phyloP scores from a whole-genome alignment of 2,113 vertebrate species.

The Centropus unirufus region DNA sequence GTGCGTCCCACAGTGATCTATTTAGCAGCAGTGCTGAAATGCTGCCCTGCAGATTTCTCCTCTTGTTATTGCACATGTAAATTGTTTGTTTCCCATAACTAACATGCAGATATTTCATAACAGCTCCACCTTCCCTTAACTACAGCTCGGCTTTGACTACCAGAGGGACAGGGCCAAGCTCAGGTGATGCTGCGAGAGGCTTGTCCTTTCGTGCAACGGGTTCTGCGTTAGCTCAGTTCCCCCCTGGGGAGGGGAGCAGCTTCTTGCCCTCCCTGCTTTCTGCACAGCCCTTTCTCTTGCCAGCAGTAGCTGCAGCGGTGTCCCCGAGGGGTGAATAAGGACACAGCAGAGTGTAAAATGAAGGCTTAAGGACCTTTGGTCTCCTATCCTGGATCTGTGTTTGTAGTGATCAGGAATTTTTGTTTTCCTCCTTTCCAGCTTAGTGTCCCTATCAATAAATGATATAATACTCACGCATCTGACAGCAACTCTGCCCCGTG shows the following conservation, averaged over 20 bases:
- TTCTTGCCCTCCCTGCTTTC: neutral
- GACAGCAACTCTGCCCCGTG: neutral
- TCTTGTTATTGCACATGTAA: neutral
- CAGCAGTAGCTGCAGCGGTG: rapidly evolving
- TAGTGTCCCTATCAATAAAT: neutral
- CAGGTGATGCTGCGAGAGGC: rapidly evolving
- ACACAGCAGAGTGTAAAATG: rapidly evolving
- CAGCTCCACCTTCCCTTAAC: neutral
- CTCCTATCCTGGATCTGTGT: neutral
- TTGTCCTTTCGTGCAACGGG: rapidly evolving
- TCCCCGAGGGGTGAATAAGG: too few relatives aligned
- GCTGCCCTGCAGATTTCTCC: neutral
- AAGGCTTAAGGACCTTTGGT: neutral
- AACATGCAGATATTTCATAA: neutral
- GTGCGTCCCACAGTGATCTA: neutral
- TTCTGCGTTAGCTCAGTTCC: neutral
- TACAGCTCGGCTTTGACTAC: neutral
- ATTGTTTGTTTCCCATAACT: neutral
- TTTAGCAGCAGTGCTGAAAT: neutral
- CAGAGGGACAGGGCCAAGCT: neutral
- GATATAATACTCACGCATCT: constrained; percentile 14
- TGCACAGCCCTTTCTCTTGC: neutral
- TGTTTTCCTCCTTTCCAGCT: neutral
- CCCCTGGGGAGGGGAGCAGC: neutral
- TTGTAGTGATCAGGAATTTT: neutral